Evolutionary conservation across 2,797 vertebrate species (phyloP), one percentile per base, ranked within the genome.

Genomic region (Sebastes wilsoni): DNA sequence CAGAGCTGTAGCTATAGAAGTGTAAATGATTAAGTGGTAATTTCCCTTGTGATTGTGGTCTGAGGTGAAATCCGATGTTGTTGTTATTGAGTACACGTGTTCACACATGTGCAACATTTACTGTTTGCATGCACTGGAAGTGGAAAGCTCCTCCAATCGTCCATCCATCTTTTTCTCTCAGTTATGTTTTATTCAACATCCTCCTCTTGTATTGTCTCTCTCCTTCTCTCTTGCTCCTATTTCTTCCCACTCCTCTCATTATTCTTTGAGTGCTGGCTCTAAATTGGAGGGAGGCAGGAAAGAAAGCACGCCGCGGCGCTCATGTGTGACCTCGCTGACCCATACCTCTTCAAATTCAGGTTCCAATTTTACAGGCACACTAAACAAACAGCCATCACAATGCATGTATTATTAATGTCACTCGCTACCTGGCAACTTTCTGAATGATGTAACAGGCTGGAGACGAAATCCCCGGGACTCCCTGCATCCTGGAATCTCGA

Each of bases 181-280:
- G 62, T 82, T 83, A 89, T 93, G 83, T 92, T 92, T 94, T 90
- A 93, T 92, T 93, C 83, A 94, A 56, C 83, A 52, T 67, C 71
- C 36, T 42, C 27, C 23, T 71, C 69, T 73, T 59, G 30, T 80
- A 77, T 81, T 75, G 2, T 14, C 27, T 46, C 42, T 69, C 69
- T 73, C 14, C 3, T 55, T 38, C 49, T 75, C 38, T 55, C 34
- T 38, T 46, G 32, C 69, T 76, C 75, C 73, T 16, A n/a, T 76
- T 84, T 77, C 87, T 80, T 80, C 69, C 78, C 66, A 60, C 56
- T 73, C 59, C 67, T 75, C 75, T 91, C 84, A 92, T 93, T 90
- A 92, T 77, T 85, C 79, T 76, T 85, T 82, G 77, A 85, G 61
- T 64, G 52, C 27, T 8, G 34, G 70, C 67, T 85, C 60, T 38